These are phyloP conservation scores for Augochlorella aurata DNA, from an alignment of 2,888 invertebrate genomes.

Conservation along the genomic window DNA sequence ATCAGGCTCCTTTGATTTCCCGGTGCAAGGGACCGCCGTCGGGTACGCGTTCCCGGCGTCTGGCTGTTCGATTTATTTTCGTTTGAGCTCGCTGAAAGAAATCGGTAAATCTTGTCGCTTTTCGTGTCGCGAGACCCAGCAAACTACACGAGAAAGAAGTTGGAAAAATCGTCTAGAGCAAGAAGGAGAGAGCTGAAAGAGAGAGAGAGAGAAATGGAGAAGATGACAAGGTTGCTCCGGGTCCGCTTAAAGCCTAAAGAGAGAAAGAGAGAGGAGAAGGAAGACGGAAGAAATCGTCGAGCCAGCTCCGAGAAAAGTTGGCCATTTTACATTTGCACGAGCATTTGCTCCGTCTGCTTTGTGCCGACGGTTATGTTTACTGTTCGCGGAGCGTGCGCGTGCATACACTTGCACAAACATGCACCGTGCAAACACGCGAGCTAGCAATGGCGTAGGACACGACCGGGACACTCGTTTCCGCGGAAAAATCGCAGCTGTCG, in stretches of 20 bases:
- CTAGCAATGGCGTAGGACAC: neutral
- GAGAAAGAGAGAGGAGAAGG: neutral
- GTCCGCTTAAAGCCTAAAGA: slow-evolving; percentile 25
- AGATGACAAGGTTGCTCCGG: slow-evolving; percentile 7
- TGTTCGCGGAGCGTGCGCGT: slow-evolving; percentile 25
- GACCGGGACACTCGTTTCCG: slow-evolving; percentile 3
- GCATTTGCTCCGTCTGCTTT: slow-evolving; percentile 52
- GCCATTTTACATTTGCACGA: slow-evolving; percentile 65
- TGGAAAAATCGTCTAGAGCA: slow-evolving; percentile 17
- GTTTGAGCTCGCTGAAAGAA: slow-evolving; percentile 23
- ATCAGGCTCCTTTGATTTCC: slow-evolving; percentile 42
- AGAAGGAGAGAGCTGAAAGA: neutral
- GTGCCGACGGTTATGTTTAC: slow-evolving; percentile 55
- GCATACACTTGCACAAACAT: slow-evolving; percentile 25
- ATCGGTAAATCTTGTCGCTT: slow-evolving; percentile 48
- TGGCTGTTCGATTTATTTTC: slow-evolving; percentile 46
- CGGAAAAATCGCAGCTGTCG: slow-evolving; percentile 28
- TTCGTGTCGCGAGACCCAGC: slow-evolving; percentile 15
- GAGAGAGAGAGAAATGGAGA: neutral
- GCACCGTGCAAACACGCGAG: slow-evolving; percentile 36
- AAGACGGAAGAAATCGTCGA: slow-evolving; percentile 38
- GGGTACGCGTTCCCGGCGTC: slow-evolving; percentile 11
- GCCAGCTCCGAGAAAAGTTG: slow-evolving; percentile 54
- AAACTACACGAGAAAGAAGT: slow-evolving; percentile 22
- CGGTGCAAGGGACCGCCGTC: slow-evolving; percentile 14